Conservation (phyloP, 2,797 vertebrate genomes). For the Malacoctenus gilli region DNA sequence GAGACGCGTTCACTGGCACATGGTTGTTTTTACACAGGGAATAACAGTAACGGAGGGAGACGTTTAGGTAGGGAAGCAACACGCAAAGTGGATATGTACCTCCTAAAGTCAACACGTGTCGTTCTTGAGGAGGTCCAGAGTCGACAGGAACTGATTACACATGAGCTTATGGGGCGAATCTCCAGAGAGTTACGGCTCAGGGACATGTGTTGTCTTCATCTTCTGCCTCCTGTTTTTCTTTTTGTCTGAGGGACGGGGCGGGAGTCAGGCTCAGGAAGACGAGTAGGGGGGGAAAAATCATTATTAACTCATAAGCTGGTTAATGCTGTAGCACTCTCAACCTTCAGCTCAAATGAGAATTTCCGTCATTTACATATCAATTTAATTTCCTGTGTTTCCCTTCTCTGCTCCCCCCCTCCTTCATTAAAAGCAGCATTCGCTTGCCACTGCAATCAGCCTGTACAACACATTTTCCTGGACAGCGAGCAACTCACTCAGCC, state of each 20-base stretch:
- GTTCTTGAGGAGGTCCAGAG: constrained; percentile 57
- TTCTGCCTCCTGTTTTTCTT: constrained; percentile 34
- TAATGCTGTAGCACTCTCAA: constrained; percentile 80
- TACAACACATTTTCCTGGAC: constrained; percentile 64
- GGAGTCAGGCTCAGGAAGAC: constrained; percentile 31
- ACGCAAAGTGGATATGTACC: constrained; percentile 38
- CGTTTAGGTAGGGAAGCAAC: constrained; percentile 13
- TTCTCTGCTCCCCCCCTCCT: constrained; percentile 51
- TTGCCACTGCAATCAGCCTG: constrained; percentile 67
- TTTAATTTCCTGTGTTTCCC: constrained; percentile 80
- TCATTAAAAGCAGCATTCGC: constrained; percentile 75
- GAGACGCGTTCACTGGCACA: constrained; percentile 72
- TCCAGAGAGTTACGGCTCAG: constrained; percentile 61
- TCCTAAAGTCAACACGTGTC: constrained; percentile 36
- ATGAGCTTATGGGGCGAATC: constrained; percentile 60
- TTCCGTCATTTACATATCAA: constrained; percentile 83
- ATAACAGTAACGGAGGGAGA: constrained; percentile 14
- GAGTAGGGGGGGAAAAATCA: constrained; percentile 47
- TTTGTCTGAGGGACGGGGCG: constrained; percentile 17
- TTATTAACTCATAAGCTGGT: constrained; percentile 81
- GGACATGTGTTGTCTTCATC: constrained; percentile 78
- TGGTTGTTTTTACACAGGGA: constrained; percentile 63
- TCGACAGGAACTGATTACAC: constrained; percentile 68
- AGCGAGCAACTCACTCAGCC: constrained; percentile 20
- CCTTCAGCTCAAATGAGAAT: constrained; percentile 82